Percentiles rank a stretch among this genome's conserved stretches.
Evolutionary conservation across 2,113 vertebrate genomes (phyloP).

Genomic region (Aegotheles bennettii): DNA sequence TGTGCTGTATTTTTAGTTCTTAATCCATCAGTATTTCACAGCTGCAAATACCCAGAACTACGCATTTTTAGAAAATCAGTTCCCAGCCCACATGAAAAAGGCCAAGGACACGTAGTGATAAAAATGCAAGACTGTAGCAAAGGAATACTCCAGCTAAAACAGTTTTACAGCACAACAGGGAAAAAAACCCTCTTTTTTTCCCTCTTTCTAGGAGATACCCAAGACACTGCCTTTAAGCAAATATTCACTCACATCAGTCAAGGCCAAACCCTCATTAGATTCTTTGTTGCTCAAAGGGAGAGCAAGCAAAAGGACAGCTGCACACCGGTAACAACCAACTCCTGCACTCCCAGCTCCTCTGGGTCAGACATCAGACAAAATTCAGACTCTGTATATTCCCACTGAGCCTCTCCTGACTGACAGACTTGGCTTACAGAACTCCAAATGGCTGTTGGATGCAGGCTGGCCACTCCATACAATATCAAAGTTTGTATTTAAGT

Average conservation of each 20-base stretch:
- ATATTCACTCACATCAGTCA: neutral
- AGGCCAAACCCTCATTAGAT: neutral
- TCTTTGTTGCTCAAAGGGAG: neutral
- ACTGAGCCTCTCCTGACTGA: neutral
- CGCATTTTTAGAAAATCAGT: conserved; percentile 51
- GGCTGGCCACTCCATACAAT: neutral
- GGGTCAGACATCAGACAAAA: neutral
- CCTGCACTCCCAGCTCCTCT: neutral
- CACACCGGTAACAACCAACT: neutral
- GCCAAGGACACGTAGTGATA: conserved; percentile 22
- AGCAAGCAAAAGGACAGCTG: neutral
- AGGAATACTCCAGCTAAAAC: neutral
- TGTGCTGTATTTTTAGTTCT: conserved; percentile 50
- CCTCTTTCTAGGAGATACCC: neutral
- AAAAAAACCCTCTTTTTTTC: neutral
- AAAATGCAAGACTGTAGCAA: neutral
- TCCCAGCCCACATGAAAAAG: conserved; percentile 47
- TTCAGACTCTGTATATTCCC: neutral
- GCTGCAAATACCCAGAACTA: conserved; percentile 56
- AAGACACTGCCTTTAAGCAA: neutral
- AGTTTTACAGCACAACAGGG: neutral
- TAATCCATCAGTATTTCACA: conserved; percentile 58
- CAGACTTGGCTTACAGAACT: neutral
- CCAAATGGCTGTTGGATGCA: neutral
- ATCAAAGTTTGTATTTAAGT: neutral